Base-by-base conservation (phyloP, 2,797 vertebrate species). In the Gobionotothen gibberifrons region DNA sequence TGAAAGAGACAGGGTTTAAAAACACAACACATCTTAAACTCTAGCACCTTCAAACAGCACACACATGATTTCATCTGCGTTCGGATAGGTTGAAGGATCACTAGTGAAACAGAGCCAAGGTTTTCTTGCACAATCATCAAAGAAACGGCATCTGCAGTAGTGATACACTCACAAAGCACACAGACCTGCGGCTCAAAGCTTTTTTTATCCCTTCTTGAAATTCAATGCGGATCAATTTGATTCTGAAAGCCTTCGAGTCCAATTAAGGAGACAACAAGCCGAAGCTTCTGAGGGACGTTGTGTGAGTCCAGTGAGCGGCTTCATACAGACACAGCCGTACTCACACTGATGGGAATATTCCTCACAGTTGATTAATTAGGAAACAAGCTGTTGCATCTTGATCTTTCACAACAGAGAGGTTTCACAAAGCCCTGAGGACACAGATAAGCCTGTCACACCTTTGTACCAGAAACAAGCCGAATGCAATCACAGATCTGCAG, bases 181-280 rank as follows among this genome's bases (percentile, higher is more conserved):
- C 2, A 7, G n/a, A n/a, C 22, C n/a, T 11, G 5, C 58, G 46
- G 36, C 51, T 66, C 48, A 16, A 43, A 53, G 7, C 53, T 12
- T 13, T 14, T 14, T 42, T 19, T 48, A 9, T 12, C 8, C 3
- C 66, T 11, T 63, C 62, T 62, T 16, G 6, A 46, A 57, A 76
- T 54, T 22, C 21, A 19, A 11, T 2, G 9, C 3, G 46, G 5
- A 42, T 76, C 47, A 13, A 10, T 67, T 40, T 22, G 55, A 11
- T 2, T 58, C 51, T 53, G 43, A 68, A 52, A 82, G 17, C 42
- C 60, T 72, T 83, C 36, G 12, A n/a, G 72, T 79, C 65, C 43
- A 49, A 60, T 83, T 79, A 85, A 68, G 0, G 4, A 48, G 69
- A 84, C 0, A 0, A 53, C 16, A 3, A 68, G 19, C 78, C 62